These are phyloP conservation scores for Heliangelus exortis DNA, from an alignment of 2,797 vertebrate genomes.

Conservation along the genomic window DNA sequence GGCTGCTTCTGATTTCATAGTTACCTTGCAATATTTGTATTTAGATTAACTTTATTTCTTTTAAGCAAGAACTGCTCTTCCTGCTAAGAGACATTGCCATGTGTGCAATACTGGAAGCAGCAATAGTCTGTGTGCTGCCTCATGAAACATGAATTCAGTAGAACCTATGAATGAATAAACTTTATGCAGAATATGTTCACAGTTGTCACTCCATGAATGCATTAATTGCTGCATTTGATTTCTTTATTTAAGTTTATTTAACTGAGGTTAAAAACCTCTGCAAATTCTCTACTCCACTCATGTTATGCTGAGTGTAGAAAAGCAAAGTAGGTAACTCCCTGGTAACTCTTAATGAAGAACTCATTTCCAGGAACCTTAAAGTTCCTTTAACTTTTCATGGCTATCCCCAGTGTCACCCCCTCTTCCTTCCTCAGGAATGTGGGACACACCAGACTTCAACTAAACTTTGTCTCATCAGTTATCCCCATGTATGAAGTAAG, in stretches of 20 bases:
- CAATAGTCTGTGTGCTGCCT: background rate
- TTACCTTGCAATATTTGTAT: constrained; percentile 13
- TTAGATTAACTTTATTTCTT: constrained; percentile 10
- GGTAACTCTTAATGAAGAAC: background rate
- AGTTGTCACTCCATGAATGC: background rate
- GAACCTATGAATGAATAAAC: background rate
- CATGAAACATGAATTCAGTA: background rate
- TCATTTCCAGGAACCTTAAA: background rate
- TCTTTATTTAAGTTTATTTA: background rate
- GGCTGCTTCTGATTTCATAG: constrained; percentile 20
- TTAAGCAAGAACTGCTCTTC: background rate
- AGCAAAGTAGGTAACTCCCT: background rate
- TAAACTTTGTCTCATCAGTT: background rate
- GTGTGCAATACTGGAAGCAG: background rate
- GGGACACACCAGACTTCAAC: background rate
- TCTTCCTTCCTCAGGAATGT: background rate
- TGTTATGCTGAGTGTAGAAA: background rate
- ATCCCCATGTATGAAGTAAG: background rate
- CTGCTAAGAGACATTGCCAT: background rate
- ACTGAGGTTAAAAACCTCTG: background rate
- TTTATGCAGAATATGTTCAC: background rate
- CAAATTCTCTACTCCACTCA: background rate
- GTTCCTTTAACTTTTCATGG: background rate
- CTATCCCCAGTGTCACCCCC: background rate
- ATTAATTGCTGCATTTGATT: background rate